These are phyloP conservation scores for Scaptomyza graminum DNA, from an alignment of 1,140 invertebrate species.

Conservation along the genomic window DNA sequence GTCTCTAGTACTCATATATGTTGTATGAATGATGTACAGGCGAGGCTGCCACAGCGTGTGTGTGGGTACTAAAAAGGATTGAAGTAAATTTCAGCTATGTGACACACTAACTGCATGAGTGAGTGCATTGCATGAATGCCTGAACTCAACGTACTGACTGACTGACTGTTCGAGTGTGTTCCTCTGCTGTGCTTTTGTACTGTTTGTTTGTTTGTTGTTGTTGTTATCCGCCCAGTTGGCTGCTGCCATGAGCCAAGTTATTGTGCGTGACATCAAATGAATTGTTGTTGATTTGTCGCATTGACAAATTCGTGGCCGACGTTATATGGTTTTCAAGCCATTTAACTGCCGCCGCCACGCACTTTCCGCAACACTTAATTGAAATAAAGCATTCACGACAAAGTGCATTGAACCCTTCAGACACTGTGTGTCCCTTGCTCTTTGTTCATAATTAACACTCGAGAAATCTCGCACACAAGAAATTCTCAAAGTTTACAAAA, in stretches of 20 bases:
- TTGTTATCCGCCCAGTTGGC: too few species aligned
- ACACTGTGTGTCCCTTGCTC: background rate
- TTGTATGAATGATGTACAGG: conserved; percentile 68
- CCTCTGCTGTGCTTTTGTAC: background rate
- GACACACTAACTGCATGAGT: conserved; percentile 74
- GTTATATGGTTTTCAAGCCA: conserved; percentile 55
- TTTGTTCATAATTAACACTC: conserved; percentile 15
- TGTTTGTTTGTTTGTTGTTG: too few species aligned
- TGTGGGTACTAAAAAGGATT: background rate
- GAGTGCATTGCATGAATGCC: conserved; percentile 65
- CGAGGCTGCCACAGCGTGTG: too few species aligned
- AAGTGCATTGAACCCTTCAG: conserved; percentile 25
- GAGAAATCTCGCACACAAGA: background rate
- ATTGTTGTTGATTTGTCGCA: conserved; percentile 76
- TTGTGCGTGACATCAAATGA: conserved; percentile 62
- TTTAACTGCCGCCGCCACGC: conserved; percentile 56
- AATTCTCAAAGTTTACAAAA: background rate
- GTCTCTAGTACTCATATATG: conserved; percentile 7
- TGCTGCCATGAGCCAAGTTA: conserved; percentile 36
- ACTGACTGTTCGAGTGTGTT: background rate
- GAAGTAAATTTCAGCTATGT: conserved; percentile 28
- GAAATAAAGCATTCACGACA: conserved; percentile 59
- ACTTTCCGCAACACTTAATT: conserved; percentile 70
- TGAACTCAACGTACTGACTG: conserved; percentile 6
- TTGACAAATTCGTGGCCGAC: conserved; percentile 51